Conservation (phyloP, 2,113 vertebrate genomes). For the Burhinus oedicnemus region DNA sequence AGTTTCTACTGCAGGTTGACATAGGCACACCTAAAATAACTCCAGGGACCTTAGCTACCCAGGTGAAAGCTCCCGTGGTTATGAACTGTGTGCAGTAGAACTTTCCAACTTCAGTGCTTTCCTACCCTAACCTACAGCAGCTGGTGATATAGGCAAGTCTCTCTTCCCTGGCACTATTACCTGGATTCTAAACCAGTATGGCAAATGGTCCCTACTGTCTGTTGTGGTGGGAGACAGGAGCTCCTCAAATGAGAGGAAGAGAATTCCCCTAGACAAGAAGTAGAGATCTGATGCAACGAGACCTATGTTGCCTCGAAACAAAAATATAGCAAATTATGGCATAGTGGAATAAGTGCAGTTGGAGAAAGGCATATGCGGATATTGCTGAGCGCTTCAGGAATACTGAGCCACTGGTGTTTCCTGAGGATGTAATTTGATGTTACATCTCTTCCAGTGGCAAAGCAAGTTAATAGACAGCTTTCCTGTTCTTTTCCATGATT, state of each 20-base stretch:
- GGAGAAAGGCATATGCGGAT: background rate
- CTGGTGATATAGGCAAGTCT: background rate
- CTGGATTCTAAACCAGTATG: background rate
- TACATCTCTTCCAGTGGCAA: background rate
- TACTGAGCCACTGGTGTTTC: background rate
- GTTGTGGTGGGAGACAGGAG: background rate
- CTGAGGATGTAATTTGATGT: background rate
- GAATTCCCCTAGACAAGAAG: background rate
- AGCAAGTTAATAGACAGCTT: background rate
- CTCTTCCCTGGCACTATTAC: background rate
- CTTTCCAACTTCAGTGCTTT: background rate
- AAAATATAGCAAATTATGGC: background rate
- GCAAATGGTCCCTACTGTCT: background rate
- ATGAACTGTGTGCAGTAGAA: rapidly evolving
- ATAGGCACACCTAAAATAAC: background rate
- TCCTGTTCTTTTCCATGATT: background rate
- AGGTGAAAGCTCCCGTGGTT: background rate
- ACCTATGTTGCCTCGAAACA: background rate
- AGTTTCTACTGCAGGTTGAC: background rate
- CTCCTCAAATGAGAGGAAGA: background rate
- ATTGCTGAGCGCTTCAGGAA: background rate
- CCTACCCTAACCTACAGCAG: background rate
- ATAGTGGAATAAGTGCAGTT: background rate
- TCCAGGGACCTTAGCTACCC: background rate
- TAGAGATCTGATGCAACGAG: background rate